Percentiles rank a stretch among this genome's conserved stretches.
phyloP scores from a whole-genome alignment of 2,888 invertebrate genomes.

The Gerosis bhagava region DNA sequence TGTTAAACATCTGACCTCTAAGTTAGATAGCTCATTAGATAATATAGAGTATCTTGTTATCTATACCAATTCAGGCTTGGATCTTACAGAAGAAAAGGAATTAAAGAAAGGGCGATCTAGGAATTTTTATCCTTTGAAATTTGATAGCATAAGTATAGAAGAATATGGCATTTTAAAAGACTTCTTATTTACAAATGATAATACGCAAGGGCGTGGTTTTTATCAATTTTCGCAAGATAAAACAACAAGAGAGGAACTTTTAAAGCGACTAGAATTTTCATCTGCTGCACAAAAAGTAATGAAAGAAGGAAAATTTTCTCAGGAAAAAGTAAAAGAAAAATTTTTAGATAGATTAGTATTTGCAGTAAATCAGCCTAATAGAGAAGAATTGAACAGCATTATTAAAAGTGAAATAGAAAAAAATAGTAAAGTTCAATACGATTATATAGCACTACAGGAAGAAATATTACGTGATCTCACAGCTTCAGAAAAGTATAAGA shows the following conservation, averaged over 20 bases:
- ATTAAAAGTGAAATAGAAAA: slow-evolving; percentile 39
- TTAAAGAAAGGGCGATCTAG: too few relatives aligned
- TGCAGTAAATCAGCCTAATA: too few relatives aligned
- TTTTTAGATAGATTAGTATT: slow-evolving; percentile 38
- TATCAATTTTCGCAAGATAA: slow-evolving; percentile 37
- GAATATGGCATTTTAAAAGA: too few relatives aligned
- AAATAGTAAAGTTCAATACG: slow-evolving; percentile 29
- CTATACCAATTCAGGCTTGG: too few relatives aligned
- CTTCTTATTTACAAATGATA: too few relatives aligned
- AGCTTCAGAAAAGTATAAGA: slow-evolving; percentile 31
- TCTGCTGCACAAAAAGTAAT: slow-evolving; percentile 34
- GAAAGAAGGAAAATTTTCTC: slow-evolving; percentile 33
- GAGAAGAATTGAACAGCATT: slow-evolving; percentile 37
- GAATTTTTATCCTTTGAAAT: too few relatives aligned
- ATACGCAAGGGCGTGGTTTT: slow-evolving; percentile 30
- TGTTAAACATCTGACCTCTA: too few relatives aligned
- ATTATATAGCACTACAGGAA: slow-evolving; percentile 37
- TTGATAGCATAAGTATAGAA: too few relatives aligned
- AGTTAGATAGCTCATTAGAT: too few relatives aligned
- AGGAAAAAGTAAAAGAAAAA: slow-evolving; percentile 35
- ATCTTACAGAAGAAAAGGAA: too few relatives aligned
- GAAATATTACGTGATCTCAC: slow-evolving; percentile 32
- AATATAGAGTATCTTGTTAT: too few relatives aligned
- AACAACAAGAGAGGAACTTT: slow-evolving; percentile 36
- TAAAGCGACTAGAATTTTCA: slow-evolving; percentile 37